Conservation (phyloP, 2,113 vertebrate genomes). For the Pseudorhombus dupliciocellatus region DNA sequence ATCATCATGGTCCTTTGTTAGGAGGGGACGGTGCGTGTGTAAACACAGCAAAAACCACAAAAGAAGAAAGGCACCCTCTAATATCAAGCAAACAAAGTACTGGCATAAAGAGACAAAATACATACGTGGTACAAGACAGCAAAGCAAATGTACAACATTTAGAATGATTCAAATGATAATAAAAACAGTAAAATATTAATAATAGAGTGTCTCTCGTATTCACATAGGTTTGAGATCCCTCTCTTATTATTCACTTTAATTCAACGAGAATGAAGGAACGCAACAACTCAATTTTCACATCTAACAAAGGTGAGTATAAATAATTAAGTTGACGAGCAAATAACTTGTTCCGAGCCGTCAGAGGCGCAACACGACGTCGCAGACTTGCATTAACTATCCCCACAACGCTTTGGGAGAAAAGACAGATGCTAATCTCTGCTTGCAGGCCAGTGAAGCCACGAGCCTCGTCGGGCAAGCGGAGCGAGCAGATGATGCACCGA, state of each 20-base stretch:
- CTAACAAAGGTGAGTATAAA: constrained; percentile 63
- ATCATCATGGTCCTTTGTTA: constrained; percentile 25
- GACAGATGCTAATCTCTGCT: constrained; percentile 52
- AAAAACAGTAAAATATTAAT: constrained; percentile 62
- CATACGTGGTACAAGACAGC: neutral
- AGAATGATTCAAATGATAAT: constrained; percentile 64
- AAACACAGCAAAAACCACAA: constrained; percentile 17
- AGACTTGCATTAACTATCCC: constrained; percentile 52
- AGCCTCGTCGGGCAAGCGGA: constrained; percentile 33
- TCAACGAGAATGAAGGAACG: constrained; percentile 50
- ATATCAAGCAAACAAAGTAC: constrained; percentile 7
- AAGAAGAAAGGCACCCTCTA: constrained; percentile 7
- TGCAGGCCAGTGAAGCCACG: constrained; percentile 18
- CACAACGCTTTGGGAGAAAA: constrained; percentile 12
- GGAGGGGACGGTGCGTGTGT: constrained; percentile 10
- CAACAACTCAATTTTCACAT: constrained; percentile 66
- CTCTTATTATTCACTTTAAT: constrained; percentile 50
- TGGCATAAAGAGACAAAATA: constrained; percentile 8
- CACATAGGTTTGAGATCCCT: constrained; percentile 41
- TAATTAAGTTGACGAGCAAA: constrained; percentile 70
- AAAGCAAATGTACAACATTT: constrained; percentile 37
- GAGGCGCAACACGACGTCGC: constrained; percentile 16
- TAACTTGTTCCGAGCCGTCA: constrained; percentile 41
- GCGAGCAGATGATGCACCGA: constrained; percentile 38
- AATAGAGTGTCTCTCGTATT: constrained; percentile 54